These are phyloP conservation scores for Myotis daubentonii DNA, from an alignment of 2,797 vertebrate species.

Conservation along the genomic window DNA sequence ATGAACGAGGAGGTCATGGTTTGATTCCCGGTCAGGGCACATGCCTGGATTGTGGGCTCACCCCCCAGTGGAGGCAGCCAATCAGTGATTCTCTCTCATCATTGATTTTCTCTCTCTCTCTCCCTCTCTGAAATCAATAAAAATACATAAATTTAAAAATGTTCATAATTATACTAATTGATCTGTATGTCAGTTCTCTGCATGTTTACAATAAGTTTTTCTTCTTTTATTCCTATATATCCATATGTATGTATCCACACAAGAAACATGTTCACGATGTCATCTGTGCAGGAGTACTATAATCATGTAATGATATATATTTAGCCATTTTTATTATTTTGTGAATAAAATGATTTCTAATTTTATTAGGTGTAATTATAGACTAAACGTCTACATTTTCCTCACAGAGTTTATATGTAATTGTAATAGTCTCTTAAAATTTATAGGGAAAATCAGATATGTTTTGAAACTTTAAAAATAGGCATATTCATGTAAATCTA, in stretches of 20 bases:
- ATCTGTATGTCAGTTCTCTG: not conserved
- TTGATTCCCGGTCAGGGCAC: not conserved
- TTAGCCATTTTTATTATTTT: conserved; percentile 24
- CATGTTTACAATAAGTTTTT: conserved; percentile 18
- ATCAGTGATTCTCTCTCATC: no score
- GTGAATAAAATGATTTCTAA: not conserved
- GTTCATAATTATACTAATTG: not conserved
- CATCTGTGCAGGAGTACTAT: not conserved
- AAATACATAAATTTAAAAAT: not conserved
- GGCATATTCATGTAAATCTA: not conserved
- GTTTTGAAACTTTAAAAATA: conserved; percentile 21
- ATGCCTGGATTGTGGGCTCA: no score
- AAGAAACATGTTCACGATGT: not conserved
- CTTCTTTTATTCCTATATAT: not conserved
- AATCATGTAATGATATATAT: not conserved
- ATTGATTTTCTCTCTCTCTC: no score
- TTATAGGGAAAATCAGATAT: not conserved
- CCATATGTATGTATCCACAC: not conserved
- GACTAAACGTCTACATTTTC: not conserved
- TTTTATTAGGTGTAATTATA: conserved; percentile 33
- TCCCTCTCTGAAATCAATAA: no score
- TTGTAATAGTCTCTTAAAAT: conserved; percentile 11
- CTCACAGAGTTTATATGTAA: conserved; percentile 32
- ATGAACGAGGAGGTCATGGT: not conserved
- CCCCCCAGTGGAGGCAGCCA: no score